Evolutionary conservation across 2,113 vertebrate genomes (phyloP).

Genomic region (Oplegnathus fasciatus): DNA sequence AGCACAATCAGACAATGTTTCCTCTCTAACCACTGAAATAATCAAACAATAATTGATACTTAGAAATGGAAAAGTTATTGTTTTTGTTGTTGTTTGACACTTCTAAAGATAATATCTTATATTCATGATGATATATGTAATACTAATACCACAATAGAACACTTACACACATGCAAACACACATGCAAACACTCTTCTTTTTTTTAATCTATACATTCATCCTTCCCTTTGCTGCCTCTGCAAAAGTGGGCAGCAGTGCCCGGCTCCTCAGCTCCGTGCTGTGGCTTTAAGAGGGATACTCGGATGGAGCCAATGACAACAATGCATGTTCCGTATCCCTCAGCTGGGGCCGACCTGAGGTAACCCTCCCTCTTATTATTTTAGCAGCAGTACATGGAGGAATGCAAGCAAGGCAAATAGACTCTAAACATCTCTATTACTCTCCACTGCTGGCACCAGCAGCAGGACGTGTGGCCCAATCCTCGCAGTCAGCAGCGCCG

Average conservation of each 20-base stretch:
- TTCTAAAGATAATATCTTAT: not conserved
- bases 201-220: conserved; percentile 8
- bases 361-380: conserved; percentile 84
- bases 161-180: conserved; percentile 10
- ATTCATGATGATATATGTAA: not conserved
- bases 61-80: not conserved
- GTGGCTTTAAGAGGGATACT: conserved; percentile 74
- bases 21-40: conserved; percentile 1
- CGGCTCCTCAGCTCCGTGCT: conserved; percentile 57
- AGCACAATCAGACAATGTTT: conserved; percentile 18
- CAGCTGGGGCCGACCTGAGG: conserved; percentile 77
- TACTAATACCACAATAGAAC: not conserved
- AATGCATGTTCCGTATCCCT: conserved; percentile 77
- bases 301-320: conserved; percentile 79
- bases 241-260: conserved; percentile 44
- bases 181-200: conserved; percentile 18
- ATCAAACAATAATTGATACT: conserved; percentile 1
- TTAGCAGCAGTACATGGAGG: conserved; percentile 80
- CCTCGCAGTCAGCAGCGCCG: conserved; percentile 42
- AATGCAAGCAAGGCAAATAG: conserved; percentile 79
- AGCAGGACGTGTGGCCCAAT: conserved; percentile 59
- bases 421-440: conserved; percentile 80
- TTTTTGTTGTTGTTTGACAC: not conserved
- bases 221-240: conserved; percentile 3
- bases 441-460: conserved; percentile 66